Conservation (phyloP, 1,140 invertebrate genomes). For the Drosophila sp. region DNA sequence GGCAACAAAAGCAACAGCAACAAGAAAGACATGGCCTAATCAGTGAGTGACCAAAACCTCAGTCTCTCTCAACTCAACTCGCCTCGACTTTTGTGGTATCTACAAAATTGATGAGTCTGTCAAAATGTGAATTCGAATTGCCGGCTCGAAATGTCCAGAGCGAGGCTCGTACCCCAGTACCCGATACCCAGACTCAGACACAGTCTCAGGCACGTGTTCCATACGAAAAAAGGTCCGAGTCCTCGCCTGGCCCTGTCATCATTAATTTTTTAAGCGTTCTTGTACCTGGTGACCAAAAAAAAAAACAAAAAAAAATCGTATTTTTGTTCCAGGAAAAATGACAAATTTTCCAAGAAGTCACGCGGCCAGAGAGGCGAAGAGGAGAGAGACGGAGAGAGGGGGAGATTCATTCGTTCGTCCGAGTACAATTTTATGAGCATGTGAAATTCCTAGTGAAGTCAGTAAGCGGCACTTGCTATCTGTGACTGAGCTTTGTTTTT, state of each 20-base stretch:
- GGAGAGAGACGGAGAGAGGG: too few species aligned
- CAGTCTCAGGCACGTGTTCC: conserved; percentile 64
- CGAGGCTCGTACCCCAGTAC: neutral
- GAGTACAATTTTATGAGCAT: conserved; percentile 58
- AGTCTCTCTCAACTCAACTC: neutral
- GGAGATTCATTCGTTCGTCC: conserved; percentile 10
- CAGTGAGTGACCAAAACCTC: conserved; percentile 39
- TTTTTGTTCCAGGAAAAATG: conserved; percentile 63
- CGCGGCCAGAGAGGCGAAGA: conserved; percentile 28
- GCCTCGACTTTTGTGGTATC: conserved; percentile 49
- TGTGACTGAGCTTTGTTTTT: conserved; percentile 74
- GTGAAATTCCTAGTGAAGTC: conserved; percentile 70
- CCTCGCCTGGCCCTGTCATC: conserved; percentile 62
- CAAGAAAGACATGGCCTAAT: conserved; percentile 53
- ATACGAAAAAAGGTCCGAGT: conserved; percentile 11
- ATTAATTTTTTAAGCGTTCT: conserved; percentile 76
- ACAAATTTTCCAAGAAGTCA: conserved; percentile 78
- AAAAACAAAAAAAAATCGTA: conserved; percentile 19
- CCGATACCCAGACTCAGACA: neutral
- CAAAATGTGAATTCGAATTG: conserved; percentile 80
- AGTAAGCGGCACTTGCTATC: conserved; percentile 51
- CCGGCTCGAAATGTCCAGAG: conserved; percentile 23
- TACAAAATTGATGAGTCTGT: conserved; percentile 83
- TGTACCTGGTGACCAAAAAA: conserved; percentile 45
- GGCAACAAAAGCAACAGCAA: conserved; percentile 16